Evolutionary conservation across 2,888 invertebrate species (phyloP).

Genomic region (Pimpla rufipes): DNA sequence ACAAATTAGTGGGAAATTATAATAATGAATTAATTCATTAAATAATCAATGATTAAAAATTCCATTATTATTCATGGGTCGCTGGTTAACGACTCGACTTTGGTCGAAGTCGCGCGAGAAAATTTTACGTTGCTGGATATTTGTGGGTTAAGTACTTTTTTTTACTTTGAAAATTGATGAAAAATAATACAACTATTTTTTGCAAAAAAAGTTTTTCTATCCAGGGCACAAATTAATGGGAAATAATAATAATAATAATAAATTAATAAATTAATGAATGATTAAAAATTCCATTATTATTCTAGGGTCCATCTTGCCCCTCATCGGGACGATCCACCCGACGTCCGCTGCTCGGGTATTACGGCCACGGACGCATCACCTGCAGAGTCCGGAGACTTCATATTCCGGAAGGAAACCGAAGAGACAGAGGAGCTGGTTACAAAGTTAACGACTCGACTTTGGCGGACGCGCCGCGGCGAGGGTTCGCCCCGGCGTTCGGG

Average conservation of each 20-base stretch:
- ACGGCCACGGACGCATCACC: background rate
- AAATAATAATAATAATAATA: background rate
- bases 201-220: no score
- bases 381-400: constrained; percentile 25
- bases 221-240: no score
- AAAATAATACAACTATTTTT: no score
- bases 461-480: background rate
- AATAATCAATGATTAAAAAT: no score
- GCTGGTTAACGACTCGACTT: constrained; percentile 46
- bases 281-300: background rate
- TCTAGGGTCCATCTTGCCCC: background rate
- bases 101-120: no score
- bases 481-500: background rate
- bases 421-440: constrained; percentile 45
- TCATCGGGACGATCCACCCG: no score
- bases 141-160: no score
- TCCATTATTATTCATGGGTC: background rate
- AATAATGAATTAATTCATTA: background rate
- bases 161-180: no score
- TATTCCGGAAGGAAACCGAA: constrained; percentile 36
- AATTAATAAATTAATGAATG: no score
- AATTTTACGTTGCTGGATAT: no score
- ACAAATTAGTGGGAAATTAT: no score
- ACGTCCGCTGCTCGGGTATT: background rate
- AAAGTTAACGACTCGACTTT: constrained; percentile 53